Conservation (phyloP, 2,888 invertebrate genomes). For the Cephus runcator region DNA sequence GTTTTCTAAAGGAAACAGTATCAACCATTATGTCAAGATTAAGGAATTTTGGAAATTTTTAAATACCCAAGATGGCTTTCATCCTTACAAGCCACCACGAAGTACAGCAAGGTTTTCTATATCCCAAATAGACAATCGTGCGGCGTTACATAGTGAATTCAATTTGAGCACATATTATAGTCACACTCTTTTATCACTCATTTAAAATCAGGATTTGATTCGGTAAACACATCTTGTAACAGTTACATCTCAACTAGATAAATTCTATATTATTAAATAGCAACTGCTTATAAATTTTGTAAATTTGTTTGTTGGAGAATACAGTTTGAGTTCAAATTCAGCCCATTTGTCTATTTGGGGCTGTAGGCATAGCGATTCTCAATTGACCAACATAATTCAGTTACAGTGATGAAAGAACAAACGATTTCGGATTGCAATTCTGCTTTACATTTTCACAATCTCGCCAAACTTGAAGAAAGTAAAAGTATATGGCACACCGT, state of each 20-base stretch:
- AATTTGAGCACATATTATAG: background rate
- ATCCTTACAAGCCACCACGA: slow-evolving; percentile 18
- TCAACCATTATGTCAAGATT: slow-evolving; percentile 24
- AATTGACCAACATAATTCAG: background rate
- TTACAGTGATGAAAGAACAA: background rate
- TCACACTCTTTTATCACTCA: background rate
- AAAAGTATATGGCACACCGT: slow-evolving; percentile 35
- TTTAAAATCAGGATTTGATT: background rate
- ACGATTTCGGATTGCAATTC: background rate
- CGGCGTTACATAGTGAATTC: background rate
- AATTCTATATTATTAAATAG: background rate
- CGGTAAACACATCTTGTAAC: background rate
- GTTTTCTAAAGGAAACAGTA: slow-evolving; percentile 22
- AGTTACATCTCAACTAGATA: background rate
- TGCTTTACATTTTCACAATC: background rate
- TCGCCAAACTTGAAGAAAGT: background rate
- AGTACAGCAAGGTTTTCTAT: background rate
- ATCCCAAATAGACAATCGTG: background rate
- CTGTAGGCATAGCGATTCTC: background rate
- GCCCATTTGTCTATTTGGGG: background rate
- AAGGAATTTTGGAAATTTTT: slow-evolving; percentile 31
- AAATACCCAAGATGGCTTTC: slow-evolving; percentile 15
- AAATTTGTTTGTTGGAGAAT: background rate
- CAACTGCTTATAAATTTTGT: too few relatives aligned
- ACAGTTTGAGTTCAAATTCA: background rate